phyloP scores from a whole-genome alignment of 2,888 invertebrate genomes.

The Campopleginae sp. region DNA sequence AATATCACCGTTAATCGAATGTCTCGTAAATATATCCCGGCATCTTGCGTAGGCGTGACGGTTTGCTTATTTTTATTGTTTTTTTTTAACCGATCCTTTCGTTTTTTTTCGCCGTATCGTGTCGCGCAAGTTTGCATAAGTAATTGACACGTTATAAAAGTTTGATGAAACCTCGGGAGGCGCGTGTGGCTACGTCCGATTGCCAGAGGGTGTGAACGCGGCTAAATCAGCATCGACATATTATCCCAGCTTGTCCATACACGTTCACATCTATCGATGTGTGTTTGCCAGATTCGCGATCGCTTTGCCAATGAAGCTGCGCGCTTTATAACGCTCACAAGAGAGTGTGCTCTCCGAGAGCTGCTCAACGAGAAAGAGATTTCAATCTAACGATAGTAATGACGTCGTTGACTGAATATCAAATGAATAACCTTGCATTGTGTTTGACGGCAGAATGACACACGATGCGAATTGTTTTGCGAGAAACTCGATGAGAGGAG shows the following conservation, averaged over 20 bases:
- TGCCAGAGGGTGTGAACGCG: conserved; percentile 50
- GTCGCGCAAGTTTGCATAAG: conserved; percentile 66
- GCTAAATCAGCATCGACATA: conserved; percentile 41
- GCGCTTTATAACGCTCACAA: conserved; percentile 21
- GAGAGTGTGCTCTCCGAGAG: conserved; percentile 31
- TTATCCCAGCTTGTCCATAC: background rate
- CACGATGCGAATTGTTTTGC: conserved; percentile 78
- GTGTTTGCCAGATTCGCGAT: conserved; percentile 48
- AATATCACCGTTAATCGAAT: conserved; percentile 68
- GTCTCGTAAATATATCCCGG: conserved; percentile 62
- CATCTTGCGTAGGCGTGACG: conserved; percentile 42
- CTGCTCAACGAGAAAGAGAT: conserved; percentile 74
- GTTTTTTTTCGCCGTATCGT: conserved; percentile 11
- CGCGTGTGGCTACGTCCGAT: conserved; percentile 52
- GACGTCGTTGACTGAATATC: conserved; percentile 82
- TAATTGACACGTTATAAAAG: conserved; percentile 68
- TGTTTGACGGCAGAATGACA: conserved; percentile 81
- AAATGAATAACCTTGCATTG: conserved; percentile 84
- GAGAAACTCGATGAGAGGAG: conserved; percentile 66
- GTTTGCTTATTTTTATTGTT: conserved; percentile 24
- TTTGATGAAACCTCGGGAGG: conserved; percentile 61
- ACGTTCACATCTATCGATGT: background rate
- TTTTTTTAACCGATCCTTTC: conserved; percentile 11
- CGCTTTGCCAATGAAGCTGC: conserved; percentile 65
- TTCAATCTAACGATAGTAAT: conserved; percentile 82